Conservation (phyloP, 2,888 invertebrate species). For the Cataglyphis cursor region DNA sequence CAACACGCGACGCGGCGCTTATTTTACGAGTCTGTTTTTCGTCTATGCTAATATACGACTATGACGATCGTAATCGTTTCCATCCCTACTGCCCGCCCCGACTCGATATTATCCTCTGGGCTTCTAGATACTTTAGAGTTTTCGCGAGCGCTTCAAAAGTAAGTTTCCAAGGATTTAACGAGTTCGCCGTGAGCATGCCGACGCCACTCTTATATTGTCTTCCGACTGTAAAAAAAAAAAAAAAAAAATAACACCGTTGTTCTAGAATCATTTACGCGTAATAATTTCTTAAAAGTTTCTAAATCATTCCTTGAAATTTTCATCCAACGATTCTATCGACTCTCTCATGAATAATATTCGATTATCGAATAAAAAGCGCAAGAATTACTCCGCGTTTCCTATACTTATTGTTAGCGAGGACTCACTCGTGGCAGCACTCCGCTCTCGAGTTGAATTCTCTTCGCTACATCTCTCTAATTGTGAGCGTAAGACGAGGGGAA, state of each 20-base stretch:
- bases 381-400: not conserved
- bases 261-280: slow-evolving; percentile 38
- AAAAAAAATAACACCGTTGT: slow-evolving; percentile 33
- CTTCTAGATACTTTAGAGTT: slow-evolving; percentile 69
- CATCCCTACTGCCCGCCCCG: slow-evolving; percentile 21
- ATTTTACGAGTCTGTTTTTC: slow-evolving; percentile 83
- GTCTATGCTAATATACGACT: slow-evolving; percentile 80
- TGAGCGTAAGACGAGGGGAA: not conserved
- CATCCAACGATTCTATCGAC: slow-evolving; percentile 14
- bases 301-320: slow-evolving; percentile 20
- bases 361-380: slow-evolving; percentile 10
- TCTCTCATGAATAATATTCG: slow-evolving; percentile 23
- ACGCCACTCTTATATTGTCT: slow-evolving; percentile 66
- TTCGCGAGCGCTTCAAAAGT: slow-evolving; percentile 68
- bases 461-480: slow-evolving; percentile 1
- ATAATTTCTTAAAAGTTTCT: slow-evolving; percentile 33
- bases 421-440: not conserved
- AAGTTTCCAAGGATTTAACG: slow-evolving; percentile 72
- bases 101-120: slow-evolving; percentile 57
- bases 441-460: not conserved
- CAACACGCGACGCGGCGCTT: slow-evolving; percentile 60
- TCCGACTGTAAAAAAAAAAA: slow-evolving; percentile 61
- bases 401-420: not conserved
- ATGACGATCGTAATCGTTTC: slow-evolving; percentile 72
- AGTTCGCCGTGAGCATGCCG: slow-evolving; percentile 57